phyloP scores from a whole-genome alignment of 2,888 invertebrate genomes.

The Sinodicranocentrus sp. region DNA sequence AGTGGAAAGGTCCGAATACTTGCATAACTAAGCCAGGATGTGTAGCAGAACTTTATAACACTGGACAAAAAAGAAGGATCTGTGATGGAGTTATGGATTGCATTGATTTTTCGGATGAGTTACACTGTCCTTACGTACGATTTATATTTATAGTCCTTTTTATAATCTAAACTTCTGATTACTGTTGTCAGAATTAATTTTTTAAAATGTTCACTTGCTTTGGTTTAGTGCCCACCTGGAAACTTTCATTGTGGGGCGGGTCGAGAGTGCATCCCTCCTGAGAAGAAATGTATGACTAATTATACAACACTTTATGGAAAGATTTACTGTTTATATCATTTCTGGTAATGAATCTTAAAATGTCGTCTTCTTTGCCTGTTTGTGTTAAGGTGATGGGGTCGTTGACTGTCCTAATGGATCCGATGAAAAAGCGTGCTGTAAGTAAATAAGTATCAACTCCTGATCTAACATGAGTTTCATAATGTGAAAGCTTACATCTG shows the following conservation, averaged over 20 bases:
- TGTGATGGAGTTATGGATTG: constrained; percentile 94
- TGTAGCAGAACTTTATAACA: constrained; percentile 85
- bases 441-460: constrained; percentile 79
- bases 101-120: constrained; percentile 80
- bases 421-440: constrained; percentile 92
- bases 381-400: constrained; percentile 80
- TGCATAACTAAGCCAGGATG: constrained; percentile 91
- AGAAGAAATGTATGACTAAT: constrained; percentile 52
- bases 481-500: constrained; percentile 13
- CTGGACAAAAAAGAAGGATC: constrained; percentile 87
- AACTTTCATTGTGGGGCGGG: constrained; percentile 87
- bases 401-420: constrained; percentile 91
- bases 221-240: constrained; percentile 82
- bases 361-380: not conserved
- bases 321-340: not conserved
- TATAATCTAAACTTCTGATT: constrained; percentile 5
- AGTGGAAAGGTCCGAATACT: constrained; percentile 86
- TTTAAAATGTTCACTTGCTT: too few species aligned
- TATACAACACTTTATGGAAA: not conserved
- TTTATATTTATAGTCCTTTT: not conserved
- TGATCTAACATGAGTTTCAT: constrained; percentile 1
- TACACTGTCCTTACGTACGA: constrained; percentile 83
- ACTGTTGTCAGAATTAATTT: too few species aligned
- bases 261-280: constrained; percentile 84
- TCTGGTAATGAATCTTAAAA: not conserved